These are phyloP conservation scores for Calephelis perditalis DNA, from an alignment of 2,888 invertebrate species.

Conservation along the genomic window DNA sequence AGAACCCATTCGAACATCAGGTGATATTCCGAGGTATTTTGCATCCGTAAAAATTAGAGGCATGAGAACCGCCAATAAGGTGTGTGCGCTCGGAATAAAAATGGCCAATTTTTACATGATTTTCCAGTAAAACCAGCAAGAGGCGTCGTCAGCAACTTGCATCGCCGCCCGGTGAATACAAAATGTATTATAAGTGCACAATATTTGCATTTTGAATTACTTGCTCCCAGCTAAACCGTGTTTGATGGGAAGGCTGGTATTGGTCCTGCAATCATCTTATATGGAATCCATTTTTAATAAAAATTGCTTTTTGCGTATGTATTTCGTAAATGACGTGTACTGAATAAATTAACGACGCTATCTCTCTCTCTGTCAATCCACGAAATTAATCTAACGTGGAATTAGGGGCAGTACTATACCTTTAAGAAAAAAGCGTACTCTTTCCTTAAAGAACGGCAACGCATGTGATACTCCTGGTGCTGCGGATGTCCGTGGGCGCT, in stretches of 20 bases:
- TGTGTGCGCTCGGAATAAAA: slow-evolving; percentile 67
- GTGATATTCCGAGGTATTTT: slow-evolving; percentile 32
- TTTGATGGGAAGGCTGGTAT: slow-evolving; percentile 20
- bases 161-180: slow-evolving; percentile 63
- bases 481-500: too few relatives aligned
- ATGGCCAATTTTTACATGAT: slow-evolving; percentile 73
- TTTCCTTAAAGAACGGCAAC: too few relatives aligned
- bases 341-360: background rate
- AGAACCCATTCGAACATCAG: slow-evolving; percentile 11
- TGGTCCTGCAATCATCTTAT: slow-evolving; percentile 24
- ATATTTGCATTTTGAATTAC: slow-evolving; percentile 76
- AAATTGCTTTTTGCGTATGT: slow-evolving; percentile 1
- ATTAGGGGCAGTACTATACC: background rate
- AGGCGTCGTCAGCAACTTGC: slow-evolving; percentile 59
- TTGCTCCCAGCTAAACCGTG: slow-evolving; percentile 42
- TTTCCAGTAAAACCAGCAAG: slow-evolving; percentile 68
- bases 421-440: too few relatives aligned
- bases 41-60: slow-evolving; percentile 69
- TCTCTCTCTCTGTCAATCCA: too few relatives aligned
- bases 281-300: slow-evolving; percentile 4
- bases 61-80: slow-evolving; percentile 73
- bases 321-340: background rate
- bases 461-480: too few relatives aligned
- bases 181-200: slow-evolving; percentile 70
- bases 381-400: too few relatives aligned